A percentile compares a stretch with the other conserved stretches of the same genome.
Evolutionary conservation across 2,113 vertebrate genomes (phyloP).

Genomic region (Ornithorhynchus anatinus): DNA sequence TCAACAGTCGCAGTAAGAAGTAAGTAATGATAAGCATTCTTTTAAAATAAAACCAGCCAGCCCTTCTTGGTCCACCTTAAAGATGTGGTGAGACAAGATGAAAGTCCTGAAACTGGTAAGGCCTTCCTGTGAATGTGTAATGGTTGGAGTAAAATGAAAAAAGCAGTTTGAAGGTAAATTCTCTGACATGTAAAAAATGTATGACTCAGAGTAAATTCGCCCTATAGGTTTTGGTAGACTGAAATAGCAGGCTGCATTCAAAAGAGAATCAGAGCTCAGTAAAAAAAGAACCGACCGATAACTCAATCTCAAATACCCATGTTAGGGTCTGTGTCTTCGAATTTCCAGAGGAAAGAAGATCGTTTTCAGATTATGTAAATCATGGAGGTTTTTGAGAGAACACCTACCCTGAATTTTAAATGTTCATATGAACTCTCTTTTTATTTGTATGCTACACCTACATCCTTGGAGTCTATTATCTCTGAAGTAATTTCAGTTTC

Average conservation of each 20-base stretch:
- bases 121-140: slow-evolving; percentile 30
- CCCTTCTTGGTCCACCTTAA: slow-evolving; percentile 36
- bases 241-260: slow-evolving; percentile 66
- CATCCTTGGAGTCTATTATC: slow-evolving; percentile 44
- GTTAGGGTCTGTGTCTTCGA: too few species aligned
- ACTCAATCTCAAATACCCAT: not conserved
- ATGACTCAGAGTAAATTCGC: slow-evolving; percentile 76
- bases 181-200: slow-evolving; percentile 77
- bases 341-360: slow-evolving; percentile 58
- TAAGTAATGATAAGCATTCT: not conserved
- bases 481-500: slow-evolving; percentile 57
- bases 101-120: slow-evolving; percentile 68
- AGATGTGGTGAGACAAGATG: slow-evolving; percentile 69
- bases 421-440: slow-evolving; percentile 16
- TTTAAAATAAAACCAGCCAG: slow-evolving; percentile 40
- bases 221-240: slow-evolving; percentile 52
- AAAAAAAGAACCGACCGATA: slow-evolving; percentile 43
- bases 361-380: slow-evolving; percentile 41
- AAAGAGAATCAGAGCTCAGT: slow-evolving; percentile 51
- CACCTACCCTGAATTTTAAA: slow-evolving; percentile 12
- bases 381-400: slow-evolving; percentile 38
- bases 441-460: slow-evolving; percentile 42
- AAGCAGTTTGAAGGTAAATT: slow-evolving; percentile 71
- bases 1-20: not conserved
- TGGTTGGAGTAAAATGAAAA: slow-evolving; percentile 63